These are phyloP conservation scores for Drosophila prostipennis DNA, from an alignment of 2,888 invertebrate genomes.

Conservation along the genomic window DNA sequence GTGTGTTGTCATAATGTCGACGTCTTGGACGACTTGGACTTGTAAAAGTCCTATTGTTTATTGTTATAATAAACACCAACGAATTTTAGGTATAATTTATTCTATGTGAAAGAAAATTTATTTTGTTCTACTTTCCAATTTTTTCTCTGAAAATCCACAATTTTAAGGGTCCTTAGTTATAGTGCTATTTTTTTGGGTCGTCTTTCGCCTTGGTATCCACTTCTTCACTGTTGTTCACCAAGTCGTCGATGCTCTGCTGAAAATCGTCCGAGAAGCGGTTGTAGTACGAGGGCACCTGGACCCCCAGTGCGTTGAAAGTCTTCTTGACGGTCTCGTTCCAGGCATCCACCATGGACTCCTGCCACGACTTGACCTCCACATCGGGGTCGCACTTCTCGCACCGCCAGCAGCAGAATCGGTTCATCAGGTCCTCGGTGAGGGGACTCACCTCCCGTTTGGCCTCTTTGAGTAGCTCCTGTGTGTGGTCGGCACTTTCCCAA, in stretches of 20 bases:
- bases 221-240: not conserved
- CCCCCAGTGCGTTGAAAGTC: not conserved
- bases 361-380: slow-evolving; percentile 17
- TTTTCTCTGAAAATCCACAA: too few species aligned
- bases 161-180: too few species aligned
- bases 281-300: slow-evolving; percentile 4
- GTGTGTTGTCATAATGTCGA: too few species aligned
- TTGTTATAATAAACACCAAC: too few species aligned
- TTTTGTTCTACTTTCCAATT: not conserved
- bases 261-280: slow-evolving; percentile 7
- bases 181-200: too few species aligned
- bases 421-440: slow-evolving; percentile 1
- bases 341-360: slow-evolving; percentile 22
- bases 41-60: too few species aligned
- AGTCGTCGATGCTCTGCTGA: not conserved
- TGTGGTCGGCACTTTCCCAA: slow-evolving; percentile 13
- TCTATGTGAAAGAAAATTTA: not conserved
- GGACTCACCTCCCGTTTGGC: slow-evolving; percentile 15
- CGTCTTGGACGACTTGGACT: too few species aligned
- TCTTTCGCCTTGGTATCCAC: not conserved
- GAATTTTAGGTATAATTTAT: too few species aligned
- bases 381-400: not conserved
- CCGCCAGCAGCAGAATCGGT: slow-evolving; percentile 16
- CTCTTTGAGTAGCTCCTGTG: not conserved
- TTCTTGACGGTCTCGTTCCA: slow-evolving; percentile 29